phyloP scores from a whole-genome alignment of 2,888 invertebrate genomes.

The Oscheius sp. region DNA sequence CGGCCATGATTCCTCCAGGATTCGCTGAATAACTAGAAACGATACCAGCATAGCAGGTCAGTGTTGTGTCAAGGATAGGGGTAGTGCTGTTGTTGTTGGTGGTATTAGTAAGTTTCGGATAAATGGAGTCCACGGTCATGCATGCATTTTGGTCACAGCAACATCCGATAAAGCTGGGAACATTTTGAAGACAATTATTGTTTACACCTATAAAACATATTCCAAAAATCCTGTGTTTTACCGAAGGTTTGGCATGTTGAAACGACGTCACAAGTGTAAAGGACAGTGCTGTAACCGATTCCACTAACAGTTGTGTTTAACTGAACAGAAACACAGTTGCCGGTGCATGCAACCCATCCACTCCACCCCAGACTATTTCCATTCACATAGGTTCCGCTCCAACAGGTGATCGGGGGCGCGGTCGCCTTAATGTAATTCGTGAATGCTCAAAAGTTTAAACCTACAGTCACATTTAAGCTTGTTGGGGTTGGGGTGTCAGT shows the following conservation, averaged over 20 bases:
- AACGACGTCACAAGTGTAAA: constrained; percentile 54
- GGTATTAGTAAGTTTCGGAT: constrained; percentile 38
- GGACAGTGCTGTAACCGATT: constrained; percentile 36
- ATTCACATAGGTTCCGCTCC: constrained; percentile 52
- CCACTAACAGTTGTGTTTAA: constrained; percentile 41
- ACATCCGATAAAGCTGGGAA: constrained; percentile 51
- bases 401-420: constrained; percentile 46
- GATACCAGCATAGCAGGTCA: constrained; percentile 56
- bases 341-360: constrained; percentile 40
- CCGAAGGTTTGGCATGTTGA: constrained; percentile 38
- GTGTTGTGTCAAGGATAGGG: background rate
- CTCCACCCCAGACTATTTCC: constrained; percentile 29
- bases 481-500: constrained; percentile 22
- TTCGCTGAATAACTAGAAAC: constrained; percentile 24
- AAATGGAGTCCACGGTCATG: constrained; percentile 41
- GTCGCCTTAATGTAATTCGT: no score
- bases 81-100: constrained; percentile 43
- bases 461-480: background rate
- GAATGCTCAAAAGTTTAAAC: no score
- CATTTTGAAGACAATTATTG: constrained; percentile 39
- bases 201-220: constrained; percentile 3
- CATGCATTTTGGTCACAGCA: constrained; percentile 54
- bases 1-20: constrained; percentile 24
- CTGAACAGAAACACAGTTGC: constrained; percentile 51
- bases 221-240: no score